Evolutionary conservation across 2,888 invertebrate species (phyloP).

Genomic region (Crepidodera aurea): DNA sequence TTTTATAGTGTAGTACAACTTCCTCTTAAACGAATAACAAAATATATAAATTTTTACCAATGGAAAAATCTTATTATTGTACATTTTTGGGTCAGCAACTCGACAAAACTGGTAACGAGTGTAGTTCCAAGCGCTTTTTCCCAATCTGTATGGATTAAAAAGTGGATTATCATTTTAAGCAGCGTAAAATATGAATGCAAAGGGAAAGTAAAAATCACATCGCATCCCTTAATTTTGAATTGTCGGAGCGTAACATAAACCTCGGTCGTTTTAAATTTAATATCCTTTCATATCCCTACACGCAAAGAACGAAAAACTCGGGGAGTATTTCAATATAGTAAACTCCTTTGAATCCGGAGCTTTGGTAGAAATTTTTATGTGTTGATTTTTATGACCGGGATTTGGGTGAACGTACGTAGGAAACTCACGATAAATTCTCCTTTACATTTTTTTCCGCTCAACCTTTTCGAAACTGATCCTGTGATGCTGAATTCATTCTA

Average conservation of each 20-base stretch:
- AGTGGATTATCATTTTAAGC: not conserved
- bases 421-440: slow-evolving; percentile 14
- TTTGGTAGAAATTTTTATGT: slow-evolving; percentile 8
- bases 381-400: slow-evolving; percentile 25
- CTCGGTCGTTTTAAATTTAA: not conserved
- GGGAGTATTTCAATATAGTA: slow-evolving; percentile 16
- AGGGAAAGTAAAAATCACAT: not conserved
- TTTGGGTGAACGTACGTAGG: slow-evolving; percentile 10
- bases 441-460: slow-evolving; percentile 9
- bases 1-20: too few species aligned
- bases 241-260: not conserved
- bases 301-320: not conserved
- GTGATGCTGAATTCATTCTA: slow-evolving; percentile 8
- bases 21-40: too few species aligned
- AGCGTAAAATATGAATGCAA: not conserved
- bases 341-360: slow-evolving; percentile 15
- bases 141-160: not conserved
- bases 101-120: too few species aligned
- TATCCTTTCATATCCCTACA: not conserved
- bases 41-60: too few species aligned
- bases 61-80: too few species aligned
- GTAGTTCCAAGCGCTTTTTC: too few species aligned
- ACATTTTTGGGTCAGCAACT: too few species aligned
- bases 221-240: not conserved
- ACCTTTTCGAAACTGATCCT: slow-evolving; percentile 4